Evolutionary conservation across 2,888 invertebrate genomes (phyloP).

Genomic region (Pegoplata infirma): DNA sequence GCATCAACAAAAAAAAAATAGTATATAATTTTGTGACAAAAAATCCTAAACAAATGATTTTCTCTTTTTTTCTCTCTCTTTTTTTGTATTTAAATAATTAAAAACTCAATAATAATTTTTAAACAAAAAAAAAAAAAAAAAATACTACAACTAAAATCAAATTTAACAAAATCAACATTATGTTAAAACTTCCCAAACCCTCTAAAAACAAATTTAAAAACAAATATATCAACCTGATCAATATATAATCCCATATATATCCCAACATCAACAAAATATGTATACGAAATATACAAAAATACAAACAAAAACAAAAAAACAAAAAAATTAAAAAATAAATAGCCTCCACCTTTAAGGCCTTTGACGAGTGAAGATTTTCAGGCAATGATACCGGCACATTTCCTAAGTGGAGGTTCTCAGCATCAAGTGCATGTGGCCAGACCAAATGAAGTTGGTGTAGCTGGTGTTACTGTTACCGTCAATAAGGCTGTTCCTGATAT

Average conservation of each 20-base stretch:
- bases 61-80: conserved; percentile 66
- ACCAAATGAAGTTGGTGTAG: conserved; percentile 75
- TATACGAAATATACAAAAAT: conserved; percentile 27
- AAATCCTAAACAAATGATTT: conserved; percentile 64
- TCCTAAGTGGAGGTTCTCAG: conserved; percentile 91
- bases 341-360: conserved; percentile 83
- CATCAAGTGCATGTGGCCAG: conserved; percentile 78
- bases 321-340: too few species aligned
- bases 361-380: conserved; percentile 96
- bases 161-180: conserved; percentile 63
- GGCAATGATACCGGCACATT: conserved; percentile 96
- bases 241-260: conserved; percentile 7
- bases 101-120: conserved; percentile 55
- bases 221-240: neutral
- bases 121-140: conserved; percentile 56
- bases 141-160: conserved; percentile 55
- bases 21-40: conserved; percentile 25
- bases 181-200: conserved; percentile 36
- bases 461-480: conserved; percentile 86
- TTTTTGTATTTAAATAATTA: conserved; percentile 61
- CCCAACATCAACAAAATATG: conserved; percentile 29
- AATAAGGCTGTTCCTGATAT: conserved; percentile 85
- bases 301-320: conserved; percentile 34
- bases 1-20: conserved; percentile 16
- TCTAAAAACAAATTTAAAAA: conserved; percentile 36